These are phyloP conservation scores for Parascotia fuliginaria DNA, from an alignment of 2,888 invertebrate species.

Conservation along the genomic window DNA sequence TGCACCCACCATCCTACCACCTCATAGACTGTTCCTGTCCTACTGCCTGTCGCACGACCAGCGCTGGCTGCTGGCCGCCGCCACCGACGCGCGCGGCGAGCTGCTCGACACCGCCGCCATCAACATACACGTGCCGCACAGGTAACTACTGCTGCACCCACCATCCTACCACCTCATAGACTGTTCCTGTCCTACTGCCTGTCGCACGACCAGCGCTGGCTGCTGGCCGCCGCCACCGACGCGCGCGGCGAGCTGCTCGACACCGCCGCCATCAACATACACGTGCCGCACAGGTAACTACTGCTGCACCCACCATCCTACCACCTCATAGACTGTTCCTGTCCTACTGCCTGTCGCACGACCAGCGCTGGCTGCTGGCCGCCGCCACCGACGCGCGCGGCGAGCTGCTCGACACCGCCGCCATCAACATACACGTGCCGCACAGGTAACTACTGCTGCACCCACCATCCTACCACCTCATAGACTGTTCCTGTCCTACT, in stretches of 20 bases:
- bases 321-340: no score
- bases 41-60: constrained; percentile 99
- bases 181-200: no score
- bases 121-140: constrained; percentile 97
- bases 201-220: no score
- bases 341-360: no score
- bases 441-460: no score
- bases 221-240: no score
- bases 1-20: background rate
- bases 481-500: no score
- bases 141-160: constrained; percentile 46
- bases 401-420: constrained; percentile 96
- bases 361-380: no score
- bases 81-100: constrained; percentile 98
- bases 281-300: constrained; percentile 94
- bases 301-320: no score
- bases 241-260: constrained; percentile 97
- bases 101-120: constrained; percentile 97
- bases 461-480: no score
- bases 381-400: no score
- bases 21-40: constrained; percentile 90
- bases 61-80: constrained; percentile 96
- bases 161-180: no score
- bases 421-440: constrained; percentile 98
- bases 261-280: constrained; percentile 97